Evolutionary conservation across 2,888 invertebrate species (phyloP).

Genomic region (Acronicta alni): DNA sequence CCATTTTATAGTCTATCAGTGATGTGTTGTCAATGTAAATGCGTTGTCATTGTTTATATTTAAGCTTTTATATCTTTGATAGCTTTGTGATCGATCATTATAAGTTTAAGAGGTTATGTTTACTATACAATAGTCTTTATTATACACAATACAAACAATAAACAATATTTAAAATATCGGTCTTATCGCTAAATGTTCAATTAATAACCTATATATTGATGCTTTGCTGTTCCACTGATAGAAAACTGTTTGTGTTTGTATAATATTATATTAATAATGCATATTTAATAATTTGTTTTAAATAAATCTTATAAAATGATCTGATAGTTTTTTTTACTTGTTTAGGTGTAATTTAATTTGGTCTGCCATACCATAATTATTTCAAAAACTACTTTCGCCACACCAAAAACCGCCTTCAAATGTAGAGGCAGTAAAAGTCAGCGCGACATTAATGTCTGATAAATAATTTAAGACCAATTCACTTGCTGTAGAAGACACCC

Average conservation of each 20-base stretch:
- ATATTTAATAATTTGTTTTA: too few species aligned
- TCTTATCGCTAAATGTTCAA: not conserved
- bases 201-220: too few species aligned
- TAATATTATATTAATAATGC: too few species aligned
- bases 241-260: too few species aligned
- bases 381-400: not conserved
- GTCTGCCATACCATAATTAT: conserved; percentile 2
- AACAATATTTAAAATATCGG: not conserved
- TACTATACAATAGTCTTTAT: conserved; percentile 2
- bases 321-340: too few species aligned
- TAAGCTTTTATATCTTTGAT: conserved; percentile 38
- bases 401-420: conserved; percentile 4
- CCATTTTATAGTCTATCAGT: conserved; percentile 21
- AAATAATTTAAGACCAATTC: conserved; percentile 28
- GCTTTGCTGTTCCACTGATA: too few species aligned
- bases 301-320: too few species aligned
- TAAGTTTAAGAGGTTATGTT: conserved; percentile 3
- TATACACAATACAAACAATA: not conserved
- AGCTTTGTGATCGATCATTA: conserved; percentile 40
- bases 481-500: conserved; percentile 2
- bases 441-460: conserved; percentile 25
- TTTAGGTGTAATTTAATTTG: too few species aligned
- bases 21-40: conserved; percentile 33
- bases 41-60: conserved; percentile 32
- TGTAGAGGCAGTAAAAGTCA: conserved; percentile 22